Conservation (phyloP, 2,888 invertebrate species). For the Andrena fulva region DNA sequence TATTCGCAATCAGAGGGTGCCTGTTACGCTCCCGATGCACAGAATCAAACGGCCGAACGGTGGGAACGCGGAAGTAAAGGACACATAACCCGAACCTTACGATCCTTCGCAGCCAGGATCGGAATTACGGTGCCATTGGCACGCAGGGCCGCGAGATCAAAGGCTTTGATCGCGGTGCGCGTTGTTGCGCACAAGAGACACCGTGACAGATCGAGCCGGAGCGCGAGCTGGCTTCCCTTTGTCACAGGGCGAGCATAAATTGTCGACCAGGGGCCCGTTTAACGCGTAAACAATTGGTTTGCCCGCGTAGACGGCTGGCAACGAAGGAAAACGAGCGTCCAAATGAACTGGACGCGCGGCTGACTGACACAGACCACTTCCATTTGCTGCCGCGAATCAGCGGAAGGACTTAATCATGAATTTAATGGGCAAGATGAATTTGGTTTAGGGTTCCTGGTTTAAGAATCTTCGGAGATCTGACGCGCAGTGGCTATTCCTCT, state of each 20-base stretch:
- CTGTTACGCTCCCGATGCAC: not conserved
- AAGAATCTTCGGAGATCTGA: too few species aligned
- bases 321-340: not conserved
- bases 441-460: too few species aligned
- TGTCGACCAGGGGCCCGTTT: slow-evolving; percentile 56
- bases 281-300: slow-evolving; percentile 38
- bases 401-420: too few species aligned
- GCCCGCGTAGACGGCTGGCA: not conserved
- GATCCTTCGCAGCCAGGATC: slow-evolving; percentile 41
- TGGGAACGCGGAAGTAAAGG: slow-evolving; percentile 28
- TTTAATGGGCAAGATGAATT: too few species aligned
- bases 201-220: slow-evolving; percentile 51
- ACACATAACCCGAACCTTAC: slow-evolving; percentile 42
- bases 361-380: slow-evolving; percentile 31
- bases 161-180: slow-evolving; percentile 55
- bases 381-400: too few species aligned
- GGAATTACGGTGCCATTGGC: slow-evolving; percentile 65
- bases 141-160: slow-evolving; percentile 58
- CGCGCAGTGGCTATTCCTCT: not conserved
- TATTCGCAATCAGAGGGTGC: slow-evolving; percentile 35
- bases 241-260: slow-evolving; percentile 62
- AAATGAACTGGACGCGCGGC: slow-evolving; percentile 17
- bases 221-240: slow-evolving; percentile 58
- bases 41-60: slow-evolving; percentile 11
- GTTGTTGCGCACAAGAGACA: slow-evolving; percentile 37